Conservation (phyloP, 1,140 invertebrate species). For the Meteorus sp. region DNA sequence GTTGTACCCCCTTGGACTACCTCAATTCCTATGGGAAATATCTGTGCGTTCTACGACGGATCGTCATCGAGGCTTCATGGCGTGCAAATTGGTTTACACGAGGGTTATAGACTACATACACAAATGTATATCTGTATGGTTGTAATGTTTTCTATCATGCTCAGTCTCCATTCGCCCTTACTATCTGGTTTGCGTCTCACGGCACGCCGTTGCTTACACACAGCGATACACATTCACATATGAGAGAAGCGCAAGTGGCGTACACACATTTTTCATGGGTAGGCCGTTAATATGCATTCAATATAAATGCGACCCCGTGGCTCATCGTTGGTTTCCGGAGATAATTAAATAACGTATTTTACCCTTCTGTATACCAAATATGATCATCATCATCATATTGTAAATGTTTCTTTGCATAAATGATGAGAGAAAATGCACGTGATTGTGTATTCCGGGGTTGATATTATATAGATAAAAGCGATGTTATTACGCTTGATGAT, state of each 20-base stretch:
- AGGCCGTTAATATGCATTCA: not conserved
- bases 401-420: no score
- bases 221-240: no score
- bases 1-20: slow-evolving; percentile 8
- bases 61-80: slow-evolving; percentile 45
- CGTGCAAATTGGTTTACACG: slow-evolving; percentile 57
- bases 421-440: no score
- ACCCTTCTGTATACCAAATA: not conserved
- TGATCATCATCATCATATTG: not conserved
- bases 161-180: not conserved
- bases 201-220: not conserved
- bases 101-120: slow-evolving; percentile 30
- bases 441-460: no score
- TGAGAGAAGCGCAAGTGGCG: no score
- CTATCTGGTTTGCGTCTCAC: not conserved
- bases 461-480: no score
- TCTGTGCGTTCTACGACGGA: slow-evolving; percentile 39
- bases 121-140: not conserved
- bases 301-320: slow-evolving; percentile 8
- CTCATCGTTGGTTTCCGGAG: not conserved
- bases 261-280: no score
- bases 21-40: slow-evolving; percentile 57
- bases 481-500: no score
- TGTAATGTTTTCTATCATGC: no score
- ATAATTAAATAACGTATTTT: slow-evolving; percentile 15